Evolutionary conservation across 2,113 vertebrate species (phyloP).

Genomic region (Oreochromis spilurus): DNA sequence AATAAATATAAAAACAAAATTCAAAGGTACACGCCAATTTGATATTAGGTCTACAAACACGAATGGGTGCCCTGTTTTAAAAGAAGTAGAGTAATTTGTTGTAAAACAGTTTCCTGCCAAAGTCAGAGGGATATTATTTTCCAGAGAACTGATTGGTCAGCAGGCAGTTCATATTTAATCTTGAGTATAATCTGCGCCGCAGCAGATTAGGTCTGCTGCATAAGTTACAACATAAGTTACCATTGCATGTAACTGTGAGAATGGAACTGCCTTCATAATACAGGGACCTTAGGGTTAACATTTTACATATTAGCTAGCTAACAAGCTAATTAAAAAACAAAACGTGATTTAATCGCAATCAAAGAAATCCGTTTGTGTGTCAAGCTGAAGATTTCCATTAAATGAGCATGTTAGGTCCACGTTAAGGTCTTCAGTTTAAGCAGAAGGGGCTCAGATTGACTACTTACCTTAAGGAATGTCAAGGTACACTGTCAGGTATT

Average conservation of each 20-base stretch:
- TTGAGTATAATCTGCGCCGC: not conserved
- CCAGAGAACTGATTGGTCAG: not conserved
- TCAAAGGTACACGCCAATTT: not conserved
- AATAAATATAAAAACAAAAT: not conserved
- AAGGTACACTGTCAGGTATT: not conserved
- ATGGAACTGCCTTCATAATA: not conserved
- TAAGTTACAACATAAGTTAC: not conserved
- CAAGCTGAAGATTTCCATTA: not conserved
- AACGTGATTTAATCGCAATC: not conserved
- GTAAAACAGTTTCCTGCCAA: not conserved
- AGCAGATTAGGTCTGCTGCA: not conserved
- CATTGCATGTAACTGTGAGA: not conserved
- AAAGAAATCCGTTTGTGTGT: not conserved
- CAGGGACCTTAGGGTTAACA: not conserved
- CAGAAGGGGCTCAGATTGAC: not conserved
- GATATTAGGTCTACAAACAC: not conserved
- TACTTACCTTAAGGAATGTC: slow-evolving; percentile 11
- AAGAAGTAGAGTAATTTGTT: not conserved
- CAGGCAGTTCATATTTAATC: not conserved
- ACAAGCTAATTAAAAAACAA: not conserved
- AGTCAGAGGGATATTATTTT: not conserved
- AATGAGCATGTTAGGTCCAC: not conserved
- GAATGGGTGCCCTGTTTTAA: not conserved
- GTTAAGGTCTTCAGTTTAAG: not conserved
- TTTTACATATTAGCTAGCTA: not conserved